Conservation (phyloP, 2,113 vertebrate genomes). For the Potamarius usumacintae region DNA sequence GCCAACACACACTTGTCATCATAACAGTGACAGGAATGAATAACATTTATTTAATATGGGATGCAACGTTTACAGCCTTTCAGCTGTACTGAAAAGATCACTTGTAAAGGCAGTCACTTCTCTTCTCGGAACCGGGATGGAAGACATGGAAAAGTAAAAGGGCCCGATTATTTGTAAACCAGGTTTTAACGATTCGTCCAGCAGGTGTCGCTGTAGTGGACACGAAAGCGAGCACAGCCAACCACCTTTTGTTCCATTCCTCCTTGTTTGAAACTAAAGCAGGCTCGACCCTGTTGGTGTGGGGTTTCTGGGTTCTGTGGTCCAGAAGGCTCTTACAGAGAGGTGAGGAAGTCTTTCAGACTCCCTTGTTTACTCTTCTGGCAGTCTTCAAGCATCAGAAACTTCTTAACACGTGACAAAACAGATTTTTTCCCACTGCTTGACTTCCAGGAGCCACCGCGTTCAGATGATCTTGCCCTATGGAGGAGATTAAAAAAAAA, state of each 20-base stretch:
- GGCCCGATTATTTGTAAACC: slow-evolving; percentile 18
- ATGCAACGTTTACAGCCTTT: background rate
- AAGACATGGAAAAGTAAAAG: background rate
- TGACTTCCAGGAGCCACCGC: slow-evolving; percentile 70
- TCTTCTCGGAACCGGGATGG: slow-evolving; percentile 11
- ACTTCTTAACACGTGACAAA: slow-evolving; percentile 83
- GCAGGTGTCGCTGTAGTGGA: slow-evolving; percentile 46
- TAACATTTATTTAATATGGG: background rate
- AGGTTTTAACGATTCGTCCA: slow-evolving; percentile 38
- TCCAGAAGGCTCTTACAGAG: slow-evolving; percentile 70
- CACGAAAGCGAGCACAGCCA: slow-evolving; percentile 35
- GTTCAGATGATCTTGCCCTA: slow-evolving; percentile 66
- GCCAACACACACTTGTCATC: background rate
- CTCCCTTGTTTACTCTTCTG: slow-evolving; percentile 75
- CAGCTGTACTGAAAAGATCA: background rate
- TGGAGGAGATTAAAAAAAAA: background rate
- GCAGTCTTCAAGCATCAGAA: slow-evolving; percentile 80
- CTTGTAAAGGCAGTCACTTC: background rate
- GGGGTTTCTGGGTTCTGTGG: background rate
- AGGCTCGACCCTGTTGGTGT: slow-evolving; percentile 35
- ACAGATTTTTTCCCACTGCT: slow-evolving; percentile 76
- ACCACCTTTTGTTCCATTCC: background rate
- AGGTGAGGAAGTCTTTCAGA: slow-evolving; percentile 86
- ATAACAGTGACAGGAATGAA: background rate
- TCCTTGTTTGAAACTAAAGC: slow-evolving; percentile 47